Base-by-base conservation (phyloP, 1,140 invertebrate genomes). In the Heliothis virescens region DNA sequence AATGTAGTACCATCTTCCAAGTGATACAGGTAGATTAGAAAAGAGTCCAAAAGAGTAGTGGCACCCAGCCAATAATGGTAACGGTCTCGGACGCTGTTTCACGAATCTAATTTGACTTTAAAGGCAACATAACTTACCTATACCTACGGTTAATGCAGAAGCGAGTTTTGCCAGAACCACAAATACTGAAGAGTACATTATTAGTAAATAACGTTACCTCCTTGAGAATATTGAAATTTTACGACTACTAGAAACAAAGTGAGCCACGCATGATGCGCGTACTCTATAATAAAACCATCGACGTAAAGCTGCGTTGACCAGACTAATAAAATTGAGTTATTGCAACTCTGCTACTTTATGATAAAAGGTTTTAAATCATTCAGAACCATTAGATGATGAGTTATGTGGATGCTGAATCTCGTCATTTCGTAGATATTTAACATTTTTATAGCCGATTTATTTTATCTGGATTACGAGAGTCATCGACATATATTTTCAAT, bases 321-420 rank as follows among this genome's bases (percentile, higher is more conserved):
- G 83, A 87, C 88, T 89, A 91, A 94, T 94, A 94, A 94, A 94
- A 93, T 87, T 92, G 91, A 94, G 87, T 92, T 91, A 92, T 91
- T 86, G 87, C 88, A 90, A 91, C 90, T 88, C 89, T 93, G 91
- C 89, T 90, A 91, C 92, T 92, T 93, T 92, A 89, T 90, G 92
- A 94, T 94, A 94, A 93, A 94, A 93, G 90, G 91, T 92, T 94
- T 94, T 94, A 94, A 94, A 92, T 93, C 92, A 93, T 92, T 90
- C 91, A 89, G 87, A 85, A 90, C 92, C 92, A 93, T 93, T 94
- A 93, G 92, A 92, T 92, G 91, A 94, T 92, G 92, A 94, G 90
- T 93, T 94, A 94, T 92, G 87, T 79, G 88, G 67, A 90, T 87
- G 89, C 86, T 91, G 87, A 91, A 87, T 92, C 90, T 92, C 91